Percentiles rank a stretch among this genome's conserved stretches.
These are phyloP conservation scores for Orbicella faveolata DNA, from an alignment of 64 coral and sea anemone genomes.

Conservation along the genomic window DNA sequence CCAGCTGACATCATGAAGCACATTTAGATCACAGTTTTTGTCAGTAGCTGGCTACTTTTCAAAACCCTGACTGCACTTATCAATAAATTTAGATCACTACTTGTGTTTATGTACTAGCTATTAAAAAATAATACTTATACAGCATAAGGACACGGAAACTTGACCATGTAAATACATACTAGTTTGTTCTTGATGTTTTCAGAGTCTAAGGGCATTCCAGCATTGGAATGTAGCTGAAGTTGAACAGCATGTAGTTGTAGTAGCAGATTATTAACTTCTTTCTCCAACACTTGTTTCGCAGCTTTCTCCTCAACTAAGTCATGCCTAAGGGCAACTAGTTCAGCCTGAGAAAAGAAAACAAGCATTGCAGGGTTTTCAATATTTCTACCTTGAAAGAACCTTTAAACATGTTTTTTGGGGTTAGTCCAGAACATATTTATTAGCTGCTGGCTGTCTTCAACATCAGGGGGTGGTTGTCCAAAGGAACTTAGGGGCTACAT, in stretches of 20 bases:
- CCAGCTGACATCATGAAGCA: too few species aligned
- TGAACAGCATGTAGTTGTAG: slow-evolving; percentile 94
- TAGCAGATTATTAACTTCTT: slow-evolving; percentile 92
- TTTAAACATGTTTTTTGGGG: too few species aligned
- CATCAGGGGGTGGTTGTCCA: too few species aligned
- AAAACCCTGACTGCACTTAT: too few species aligned
- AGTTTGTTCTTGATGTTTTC: slow-evolving; percentile 96
- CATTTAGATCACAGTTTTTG: too few species aligned
- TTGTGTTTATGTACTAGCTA: neutral
- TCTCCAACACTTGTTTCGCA: slow-evolving; percentile 85
- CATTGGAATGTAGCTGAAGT: slow-evolving; percentile 88
- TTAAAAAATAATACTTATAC: neutral
- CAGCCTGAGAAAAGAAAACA: slow-evolving; percentile 64
- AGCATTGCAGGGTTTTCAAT: neutral
- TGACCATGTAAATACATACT: slow-evolving; percentile 47
- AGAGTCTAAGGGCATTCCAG: slow-evolving; percentile 83
- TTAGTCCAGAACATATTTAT: too few species aligned
- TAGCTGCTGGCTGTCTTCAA: too few species aligned
- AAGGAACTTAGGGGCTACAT: too few species aligned
- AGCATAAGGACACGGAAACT: neutral
- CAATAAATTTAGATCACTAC: too few species aligned
- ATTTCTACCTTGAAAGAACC: neutral
- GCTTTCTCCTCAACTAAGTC: slow-evolving; percentile 94
- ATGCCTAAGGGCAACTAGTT: slow-evolving; percentile 88
- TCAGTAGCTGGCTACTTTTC: too few species aligned